Evolutionary conservation across 2,797 vertebrate species (phyloP).

Genomic region (Coreius guichenoti): DNA sequence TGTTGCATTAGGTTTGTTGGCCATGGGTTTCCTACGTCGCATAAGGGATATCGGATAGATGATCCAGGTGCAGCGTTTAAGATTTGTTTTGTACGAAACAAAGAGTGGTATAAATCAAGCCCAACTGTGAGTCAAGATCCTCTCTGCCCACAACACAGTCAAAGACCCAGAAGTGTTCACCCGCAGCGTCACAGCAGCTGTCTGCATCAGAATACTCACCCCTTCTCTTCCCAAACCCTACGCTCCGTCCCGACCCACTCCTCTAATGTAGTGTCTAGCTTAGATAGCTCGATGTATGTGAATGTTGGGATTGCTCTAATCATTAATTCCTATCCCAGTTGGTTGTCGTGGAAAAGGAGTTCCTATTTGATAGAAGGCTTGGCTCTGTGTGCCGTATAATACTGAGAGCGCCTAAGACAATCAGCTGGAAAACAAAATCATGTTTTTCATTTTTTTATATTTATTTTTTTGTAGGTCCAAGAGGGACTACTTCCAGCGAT

Average conservation of each 20-base stretch:
- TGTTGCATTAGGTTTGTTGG: conserved; percentile 21
- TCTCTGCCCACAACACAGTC: conserved; percentile 7
- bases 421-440: conserved; percentile 84
- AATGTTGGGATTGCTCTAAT: conserved; percentile 64
- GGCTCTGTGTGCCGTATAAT: conserved; percentile 84
- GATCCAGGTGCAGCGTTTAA: not conserved
- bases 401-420: conserved; percentile 91
- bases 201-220: conserved; percentile 11
- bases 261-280: conserved; percentile 49
- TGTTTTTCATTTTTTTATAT: conserved; percentile 77
- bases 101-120: not conserved
- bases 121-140: conserved; percentile 9
- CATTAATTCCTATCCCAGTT: conserved; percentile 58
- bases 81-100: conserved; percentile 1
- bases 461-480: conserved; percentile 76
- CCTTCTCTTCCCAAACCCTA: conserved; percentile 20
- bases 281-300: conserved; percentile 56
- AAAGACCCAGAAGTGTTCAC: conserved; percentile 8
- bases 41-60: not conserved
- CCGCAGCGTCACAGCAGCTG: not conserved
- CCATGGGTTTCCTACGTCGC: not conserved
- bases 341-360: conserved; percentile 72
- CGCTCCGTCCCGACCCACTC: conserved; percentile 41
- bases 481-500: conserved; percentile 84
- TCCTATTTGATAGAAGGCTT: conserved; percentile 87